Conservation (phyloP, 2,888 invertebrate genomes). For the Leptinotarsa rubiginosa region DNA sequence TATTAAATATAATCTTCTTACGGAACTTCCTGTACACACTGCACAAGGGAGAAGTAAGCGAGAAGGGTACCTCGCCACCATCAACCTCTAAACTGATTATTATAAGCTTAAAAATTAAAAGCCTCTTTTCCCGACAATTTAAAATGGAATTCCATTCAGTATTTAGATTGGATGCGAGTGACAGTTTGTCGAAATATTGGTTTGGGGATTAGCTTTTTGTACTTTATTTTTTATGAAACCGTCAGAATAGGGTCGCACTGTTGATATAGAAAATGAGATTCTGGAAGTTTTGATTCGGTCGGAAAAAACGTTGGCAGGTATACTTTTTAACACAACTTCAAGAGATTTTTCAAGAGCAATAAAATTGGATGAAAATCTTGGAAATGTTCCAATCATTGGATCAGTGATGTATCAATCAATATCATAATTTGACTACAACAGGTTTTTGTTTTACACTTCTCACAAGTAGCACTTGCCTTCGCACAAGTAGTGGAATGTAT, state of each 20-base stretch:
- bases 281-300: background rate
- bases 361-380: background rate
- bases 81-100: constrained; percentile 47
- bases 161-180: constrained; percentile 37
- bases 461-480: no score
- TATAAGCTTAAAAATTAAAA: constrained; percentile 47
- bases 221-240: constrained; percentile 24
- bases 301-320: background rate
- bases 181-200: constrained; percentile 43
- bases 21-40: constrained; percentile 44
- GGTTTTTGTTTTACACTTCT: no score
- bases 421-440: no score
- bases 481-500: no score
- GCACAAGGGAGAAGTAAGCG: constrained; percentile 28
- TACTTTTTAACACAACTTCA: background rate
- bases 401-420: background rate
- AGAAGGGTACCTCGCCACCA: constrained; percentile 38
- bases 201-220: constrained; percentile 37
- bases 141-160: constrained; percentile 38
- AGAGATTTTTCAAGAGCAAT: background rate
- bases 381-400: background rate
- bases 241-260: constrained; percentile 6
- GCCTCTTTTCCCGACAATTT: constrained; percentile 45
- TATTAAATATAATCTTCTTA: constrained; percentile 51
- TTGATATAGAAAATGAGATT: constrained; percentile 16